Evolutionary conservation across 2,888 invertebrate genomes (phyloP), one percentile per base, ranked within the genome.

Genomic region (Gastracanthus pulcherrimus): DNA sequence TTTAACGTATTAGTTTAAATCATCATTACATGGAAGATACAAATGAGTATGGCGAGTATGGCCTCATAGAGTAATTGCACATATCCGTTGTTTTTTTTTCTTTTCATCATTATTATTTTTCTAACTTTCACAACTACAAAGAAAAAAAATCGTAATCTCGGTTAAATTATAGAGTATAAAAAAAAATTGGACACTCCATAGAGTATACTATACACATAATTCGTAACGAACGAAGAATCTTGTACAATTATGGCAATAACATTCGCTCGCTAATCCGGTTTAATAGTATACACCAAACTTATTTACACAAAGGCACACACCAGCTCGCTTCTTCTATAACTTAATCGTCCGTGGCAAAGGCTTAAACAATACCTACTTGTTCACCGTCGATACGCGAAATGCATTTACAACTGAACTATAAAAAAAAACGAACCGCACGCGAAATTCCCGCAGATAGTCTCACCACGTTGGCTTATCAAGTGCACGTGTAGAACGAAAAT

Each of bases 211-310:
- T 71, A 82, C 69, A 72, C 29, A 26, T 45, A 48, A n/a, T 13
- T 41, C 58, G 66, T n/a, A 76, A 51, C 60, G 51, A 76, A 62
- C n/a, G n/a, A 26, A 19, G 29, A 64, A 71, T 79, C 82, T 71
- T 60, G 71, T 71, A 71, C 66, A 76, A 82, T 72, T 82, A 82
- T 82, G 82, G 82, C 82, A 82, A 82, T 80, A 55, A 76, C 58
- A 29, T 70, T 79, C 66, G 51, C 58, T 75, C 66, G 71, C 36
- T 70, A 48, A 41, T 64, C 16, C 34, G n/a, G 3, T 19, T 16
- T 16, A 31, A 34, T 48, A 45, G n/a, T 67, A 23, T 75, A 72
- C 62, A 64, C 23, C 69, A 71, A 82, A 70, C 70, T 75, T 82
- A 82, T 82, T 78, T 82, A 82, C 78, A 82, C 69, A 55, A 71